phyloP scores from a whole-genome alignment of 2,888 invertebrate genomes.

The Eupithecia vulgata region DNA sequence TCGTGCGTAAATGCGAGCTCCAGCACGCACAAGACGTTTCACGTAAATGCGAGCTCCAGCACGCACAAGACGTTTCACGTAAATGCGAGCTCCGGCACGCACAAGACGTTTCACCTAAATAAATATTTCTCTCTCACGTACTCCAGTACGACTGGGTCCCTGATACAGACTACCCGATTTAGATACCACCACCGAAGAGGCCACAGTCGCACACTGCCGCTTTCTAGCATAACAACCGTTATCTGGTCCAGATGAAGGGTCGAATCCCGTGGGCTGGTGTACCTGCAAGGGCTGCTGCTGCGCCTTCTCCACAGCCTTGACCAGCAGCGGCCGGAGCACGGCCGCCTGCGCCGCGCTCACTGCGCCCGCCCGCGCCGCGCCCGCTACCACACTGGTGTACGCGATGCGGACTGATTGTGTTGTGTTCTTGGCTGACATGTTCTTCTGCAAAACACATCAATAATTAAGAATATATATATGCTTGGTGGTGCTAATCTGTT shows the following conservation, averaged over 20 bases:
- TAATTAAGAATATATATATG: neutral
- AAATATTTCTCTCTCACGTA: too few species aligned
- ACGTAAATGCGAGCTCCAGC: neutral
- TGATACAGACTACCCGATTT: too few species aligned
- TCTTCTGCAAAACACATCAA: constrained; percentile 81
- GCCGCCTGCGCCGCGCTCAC: constrained; percentile 64
- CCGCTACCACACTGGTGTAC: constrained; percentile 90
- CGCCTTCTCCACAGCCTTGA: constrained; percentile 90
- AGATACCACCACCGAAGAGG: neutral
- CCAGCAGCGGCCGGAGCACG: constrained; percentile 85
- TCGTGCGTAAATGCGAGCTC: too few species aligned
- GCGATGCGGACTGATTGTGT: constrained; percentile 90
- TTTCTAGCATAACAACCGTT: neutral
- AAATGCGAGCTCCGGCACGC: too few species aligned
- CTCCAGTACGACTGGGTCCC: neutral
- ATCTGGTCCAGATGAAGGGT: neutral
- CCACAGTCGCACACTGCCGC: neutral
- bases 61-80: neutral
- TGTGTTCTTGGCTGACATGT: constrained; percentile 89
- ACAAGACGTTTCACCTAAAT: too few species aligned
- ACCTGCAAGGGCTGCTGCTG: constrained; percentile 89
- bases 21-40: neutral
- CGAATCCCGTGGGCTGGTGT: neutral
- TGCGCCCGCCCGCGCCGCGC: constrained; percentile 86
- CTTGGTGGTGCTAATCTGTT: too few species aligned